A percentile compares a stretch with the other conserved stretches of the same genome.
These are phyloP conservation scores for Pseudotriccus pelzelni DNA, from an alignment of 2,797 vertebrate genomes.

Conservation along the genomic window DNA sequence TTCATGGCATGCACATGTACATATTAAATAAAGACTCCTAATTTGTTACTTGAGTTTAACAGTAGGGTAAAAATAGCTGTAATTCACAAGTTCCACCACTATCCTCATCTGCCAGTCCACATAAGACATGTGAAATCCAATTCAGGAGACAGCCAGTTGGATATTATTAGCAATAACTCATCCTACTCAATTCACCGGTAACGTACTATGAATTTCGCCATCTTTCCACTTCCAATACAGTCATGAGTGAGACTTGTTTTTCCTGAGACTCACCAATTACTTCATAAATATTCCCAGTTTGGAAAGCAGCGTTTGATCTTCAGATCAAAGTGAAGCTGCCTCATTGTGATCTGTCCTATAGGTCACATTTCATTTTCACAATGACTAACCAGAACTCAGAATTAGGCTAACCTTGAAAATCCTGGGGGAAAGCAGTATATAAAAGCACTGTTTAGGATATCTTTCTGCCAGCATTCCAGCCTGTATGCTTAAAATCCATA, in stretches of 20 bases:
- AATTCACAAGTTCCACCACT: slow-evolving; percentile 27
- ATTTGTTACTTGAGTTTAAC: background rate
- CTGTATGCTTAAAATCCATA: slow-evolving; percentile 43
- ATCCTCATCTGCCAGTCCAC: slow-evolving; percentile 30
- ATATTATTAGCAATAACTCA: slow-evolving; percentile 40
- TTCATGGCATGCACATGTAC: background rate
- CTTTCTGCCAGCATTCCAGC: slow-evolving; percentile 39
- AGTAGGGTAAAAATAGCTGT: slow-evolving; percentile 25
- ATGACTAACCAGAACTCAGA: background rate
- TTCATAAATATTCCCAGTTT: background rate
- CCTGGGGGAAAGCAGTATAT: background rate
- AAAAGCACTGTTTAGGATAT: slow-evolving; percentile 33
- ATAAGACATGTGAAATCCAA: slow-evolving; percentile 6
- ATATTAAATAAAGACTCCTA: background rate
- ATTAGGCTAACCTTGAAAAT: slow-evolving; percentile 8
- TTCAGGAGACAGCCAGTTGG: slow-evolving; percentile 6
- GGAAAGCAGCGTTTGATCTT: slow-evolving; percentile 17
- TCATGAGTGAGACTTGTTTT: background rate
- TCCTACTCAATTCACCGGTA: slow-evolving; percentile 33
- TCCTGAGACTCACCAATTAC: background rate
- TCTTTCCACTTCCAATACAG: background rate
- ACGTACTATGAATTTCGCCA: background rate
- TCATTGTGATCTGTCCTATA: slow-evolving; percentile 16
- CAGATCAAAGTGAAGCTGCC: slow-evolving; percentile 37
- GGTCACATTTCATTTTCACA: slow-evolving; percentile 12